Base-by-base conservation (phyloP, 2,113 vertebrate genomes). In the Corapipo altera region DNA sequence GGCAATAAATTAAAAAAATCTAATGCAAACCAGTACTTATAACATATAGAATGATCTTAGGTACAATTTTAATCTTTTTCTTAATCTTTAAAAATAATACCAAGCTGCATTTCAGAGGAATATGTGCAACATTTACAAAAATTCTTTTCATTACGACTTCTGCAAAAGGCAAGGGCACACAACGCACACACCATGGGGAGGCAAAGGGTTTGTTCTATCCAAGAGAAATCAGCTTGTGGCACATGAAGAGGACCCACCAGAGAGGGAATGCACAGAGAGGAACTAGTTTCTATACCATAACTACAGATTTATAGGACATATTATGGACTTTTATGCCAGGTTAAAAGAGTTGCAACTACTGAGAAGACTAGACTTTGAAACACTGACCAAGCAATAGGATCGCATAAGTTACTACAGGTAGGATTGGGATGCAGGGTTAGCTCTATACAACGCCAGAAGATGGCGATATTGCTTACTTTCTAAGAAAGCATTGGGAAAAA, bases 1-100 rank as follows among this genome's bases (percentile, higher is more conserved):
- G 98, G 98, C 97, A 98, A 98, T 98, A 98, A 93, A 98, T 98
- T 98, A 98, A 98, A 98, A 98, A 97, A 98, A 93, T 97, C 97
- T 98, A 96, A 98, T 97, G 97, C 96, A 98, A 97, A 98, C 95
- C 95, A 97, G 95, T 73, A 96, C 91, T 92, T 49, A 95, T 6
- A 96, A 98, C 97, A 98, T 74, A 95, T 41, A 98, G 72, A 96
- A 97, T 94, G 93, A 97, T 97, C 88, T 97, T 89, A 97, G 93
- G 88, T 77, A 97, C 88, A 97, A 86, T 65, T 85, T 46, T 71
- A 75, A 71, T 72, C 62, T 41, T 46, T 91, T 93, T 82, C 88
- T 94, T 43, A 84, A 91, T 79, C 64, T 94, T 81, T 73, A 88
- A 81, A 90, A 92, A 71, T 54, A 93, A 92, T 19, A 94, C 37